A percentile compares a stretch with the other conserved stretches of the same genome.
phyloP scores from a whole-genome alignment of 2,797 vertebrate species.

The Cynopterus sphinx region DNA sequence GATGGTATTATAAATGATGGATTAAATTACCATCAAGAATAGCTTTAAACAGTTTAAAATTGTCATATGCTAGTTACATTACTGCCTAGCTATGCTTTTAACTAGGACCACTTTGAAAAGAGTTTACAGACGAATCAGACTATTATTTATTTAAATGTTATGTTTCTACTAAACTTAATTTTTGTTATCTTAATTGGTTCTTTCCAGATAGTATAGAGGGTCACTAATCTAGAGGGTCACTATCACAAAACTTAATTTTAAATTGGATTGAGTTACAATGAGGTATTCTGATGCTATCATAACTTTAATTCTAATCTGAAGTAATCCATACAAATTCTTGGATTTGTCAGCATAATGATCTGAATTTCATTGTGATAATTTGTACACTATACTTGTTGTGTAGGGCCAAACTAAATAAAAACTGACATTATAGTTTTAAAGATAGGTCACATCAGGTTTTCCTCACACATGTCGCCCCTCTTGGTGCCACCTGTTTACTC shows the following conservation, averaged over 20 bases:
- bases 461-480: no score
- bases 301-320: constrained; percentile 6
- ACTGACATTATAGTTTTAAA: background rate
- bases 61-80: background rate
- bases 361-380: background rate
- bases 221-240: background rate
- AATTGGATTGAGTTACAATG: constrained; percentile 2
- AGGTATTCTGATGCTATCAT: background rate
- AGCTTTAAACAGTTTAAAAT: constrained; percentile 23
- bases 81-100: background rate
- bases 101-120: background rate
- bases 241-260: constrained; percentile 38
- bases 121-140: background rate
- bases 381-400: background rate
- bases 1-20: background rate
- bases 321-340: background rate
- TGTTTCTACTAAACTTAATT: background rate
- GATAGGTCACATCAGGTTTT: background rate
- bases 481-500: background rate
- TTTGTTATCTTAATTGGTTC: constrained; percentile 27
- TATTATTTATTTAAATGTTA: constrained; percentile 2
- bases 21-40: background rate
- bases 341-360: background rate
- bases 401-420: background rate
- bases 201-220: background rate